Base-by-base conservation (phyloP, 2,113 vertebrate species). In the Mohoua ochrocephala region DNA sequence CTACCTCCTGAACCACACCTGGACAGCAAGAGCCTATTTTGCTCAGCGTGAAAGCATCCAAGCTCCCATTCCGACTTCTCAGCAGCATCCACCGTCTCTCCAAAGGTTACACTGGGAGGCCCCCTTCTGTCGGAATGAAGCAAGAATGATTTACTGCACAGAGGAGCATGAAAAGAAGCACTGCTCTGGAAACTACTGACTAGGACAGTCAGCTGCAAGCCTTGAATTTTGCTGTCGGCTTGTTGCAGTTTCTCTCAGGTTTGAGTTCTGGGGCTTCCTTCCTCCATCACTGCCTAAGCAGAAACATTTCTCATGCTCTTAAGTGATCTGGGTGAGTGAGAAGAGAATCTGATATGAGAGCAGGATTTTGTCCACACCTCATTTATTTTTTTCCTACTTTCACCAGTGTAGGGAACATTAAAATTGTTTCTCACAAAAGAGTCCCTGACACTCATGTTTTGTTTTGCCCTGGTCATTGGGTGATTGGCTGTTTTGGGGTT, bases 91-190 rank as follows among this genome's bases (percentile, higher is more conserved):
- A 56, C 49, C 4, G 15, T 16, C 41, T 73, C 1, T 0, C 30
- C 47, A 54, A 87, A 91, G 80, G 83, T 91, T 77, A 95, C 78
- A 7, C 44, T 78, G 86, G 79, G 76, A 96, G 94, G 94, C 89
- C 94, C 95, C 84, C 95, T 97, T 84, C 94, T 84, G 95, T 91
- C 3, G 0, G 54, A 84, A 67, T 1, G 42, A 57, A 88, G 83
- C 42, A 88, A 12, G 28, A 39, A 27, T 84, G 50, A 93, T 84
- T 63, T 84, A 91, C 54, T 33, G 68, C 59, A 83, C n/a, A 45
- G 65, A 67, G 68, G 20, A 60, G 39, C 54, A 70, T 18, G 33
- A 14, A 91, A 42, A 61, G 18, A 28, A 86, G 45, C 63, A 30
- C 27, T 47, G 39, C 18, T 67, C 81, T 52, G 30, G 27, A 19